Conservation (phyloP, 1,140 invertebrate genomes). For the Sipha flava region DNA sequence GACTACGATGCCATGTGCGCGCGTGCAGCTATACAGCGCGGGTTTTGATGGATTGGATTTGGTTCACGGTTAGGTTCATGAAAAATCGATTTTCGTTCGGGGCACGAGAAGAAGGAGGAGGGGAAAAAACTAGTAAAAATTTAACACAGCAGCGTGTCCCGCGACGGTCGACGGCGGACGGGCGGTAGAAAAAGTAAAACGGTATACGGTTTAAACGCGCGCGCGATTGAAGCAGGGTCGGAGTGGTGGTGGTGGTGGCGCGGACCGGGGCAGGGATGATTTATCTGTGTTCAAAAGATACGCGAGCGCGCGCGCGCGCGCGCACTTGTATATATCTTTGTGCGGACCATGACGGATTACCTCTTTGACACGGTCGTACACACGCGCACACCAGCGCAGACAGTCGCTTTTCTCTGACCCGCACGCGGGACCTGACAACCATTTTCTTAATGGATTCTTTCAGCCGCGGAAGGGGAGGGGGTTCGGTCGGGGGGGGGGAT, state of each 20-base stretch:
- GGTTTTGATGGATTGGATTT: slow-evolving; percentile 22
- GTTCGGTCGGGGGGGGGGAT: no score
- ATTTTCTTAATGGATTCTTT: slow-evolving; percentile 14
- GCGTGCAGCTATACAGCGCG: no score
- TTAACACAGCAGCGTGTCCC: background rate
- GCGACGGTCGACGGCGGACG: no score
- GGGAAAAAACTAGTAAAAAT: background rate
- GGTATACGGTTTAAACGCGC: background rate
- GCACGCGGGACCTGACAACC: background rate
- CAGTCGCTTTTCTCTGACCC: slow-evolving; percentile 5
- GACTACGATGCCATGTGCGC: no score
- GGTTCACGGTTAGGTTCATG: slow-evolving; percentile 18
- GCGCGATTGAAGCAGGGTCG: background rate
- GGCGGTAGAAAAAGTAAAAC: background rate
- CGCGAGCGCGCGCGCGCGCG: background rate
- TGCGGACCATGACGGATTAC: slow-evolving; percentile 22
- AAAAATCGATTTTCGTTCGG: background rate
- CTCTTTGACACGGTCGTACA: slow-evolving; percentile 27
- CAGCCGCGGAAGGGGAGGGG: no score
- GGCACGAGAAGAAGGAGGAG: no score
- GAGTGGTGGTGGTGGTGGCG: background rate
- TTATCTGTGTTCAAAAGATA: slow-evolving; percentile 23
- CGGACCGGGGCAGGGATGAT: slow-evolving; percentile 2
- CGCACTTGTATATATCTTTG: background rate
- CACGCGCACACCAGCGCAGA: background rate